These are phyloP conservation scores for Rhopalosiphum nymphaeae DNA, from an alignment of 2,888 invertebrate genomes.

Conservation along the genomic window DNA sequence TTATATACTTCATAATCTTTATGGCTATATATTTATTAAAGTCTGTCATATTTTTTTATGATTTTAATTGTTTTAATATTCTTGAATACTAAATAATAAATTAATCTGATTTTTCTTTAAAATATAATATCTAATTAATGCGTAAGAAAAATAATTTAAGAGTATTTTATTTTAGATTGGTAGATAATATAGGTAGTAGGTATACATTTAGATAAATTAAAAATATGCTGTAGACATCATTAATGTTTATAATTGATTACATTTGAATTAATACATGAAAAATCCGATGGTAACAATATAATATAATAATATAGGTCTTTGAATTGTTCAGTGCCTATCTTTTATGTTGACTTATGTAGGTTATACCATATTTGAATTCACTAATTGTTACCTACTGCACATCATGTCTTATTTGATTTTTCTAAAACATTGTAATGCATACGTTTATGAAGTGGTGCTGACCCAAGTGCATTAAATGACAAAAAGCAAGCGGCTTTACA, in stretches of 20 bases:
- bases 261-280: neutral
- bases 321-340: neutral
- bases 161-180: neutral
- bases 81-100: neutral
- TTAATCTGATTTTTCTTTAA: neutral
- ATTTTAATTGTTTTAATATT: too few relatives aligned
- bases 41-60: neutral
- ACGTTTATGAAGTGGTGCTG: constrained; percentile 74
- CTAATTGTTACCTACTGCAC: neutral
- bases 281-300: neutral
- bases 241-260: neutral
- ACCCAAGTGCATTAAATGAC: constrained; percentile 80
- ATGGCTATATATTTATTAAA: neutral
- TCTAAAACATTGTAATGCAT: neutral
- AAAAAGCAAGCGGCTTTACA: constrained; percentile 85
- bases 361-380: neutral
- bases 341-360: neutral
- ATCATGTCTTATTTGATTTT: neutral
- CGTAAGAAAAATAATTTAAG: neutral
- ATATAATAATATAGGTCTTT: neutral
- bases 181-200: neutral
- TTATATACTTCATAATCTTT: neutral
- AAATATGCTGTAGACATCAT: neutral
- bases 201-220: neutral
- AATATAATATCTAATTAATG: neutral